Evolutionary conservation across 2,113 vertebrate species (phyloP).

Genomic region (Pogonocichla stellata): DNA sequence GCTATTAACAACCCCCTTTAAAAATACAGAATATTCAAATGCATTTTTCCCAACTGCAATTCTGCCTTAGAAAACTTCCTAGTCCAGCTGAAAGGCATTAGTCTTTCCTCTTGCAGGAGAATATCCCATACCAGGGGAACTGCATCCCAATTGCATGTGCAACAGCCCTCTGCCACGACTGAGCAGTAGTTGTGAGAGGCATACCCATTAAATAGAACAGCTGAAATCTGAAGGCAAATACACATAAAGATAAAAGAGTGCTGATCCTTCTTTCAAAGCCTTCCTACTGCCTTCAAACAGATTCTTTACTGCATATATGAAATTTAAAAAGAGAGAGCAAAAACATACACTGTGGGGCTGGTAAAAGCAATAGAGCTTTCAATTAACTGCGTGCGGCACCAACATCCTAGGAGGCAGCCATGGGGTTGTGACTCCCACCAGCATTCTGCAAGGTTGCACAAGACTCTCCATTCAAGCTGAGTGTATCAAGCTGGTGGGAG

Average conservation of each 20-base stretch:
- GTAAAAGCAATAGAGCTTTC: neutral
- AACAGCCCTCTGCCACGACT: neutral
- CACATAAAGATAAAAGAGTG: neutral
- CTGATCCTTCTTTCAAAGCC: neutral
- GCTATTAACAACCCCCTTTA: neutral
- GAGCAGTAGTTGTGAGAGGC: accelerated
- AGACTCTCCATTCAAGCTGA: neutral
- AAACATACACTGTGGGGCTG: accelerated
- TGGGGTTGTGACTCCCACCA: neutral
- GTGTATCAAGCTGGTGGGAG: neutral
- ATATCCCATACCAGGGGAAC: neutral
- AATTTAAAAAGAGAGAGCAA: neutral
- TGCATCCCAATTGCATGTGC: neutral
- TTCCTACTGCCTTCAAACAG: neutral
- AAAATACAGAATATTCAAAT: neutral
- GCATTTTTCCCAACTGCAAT: neutral
- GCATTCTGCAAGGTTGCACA: neutral
- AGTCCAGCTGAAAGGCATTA: neutral
- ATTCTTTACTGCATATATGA: neutral
- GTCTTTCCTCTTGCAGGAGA: neutral
- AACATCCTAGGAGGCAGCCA: neutral
- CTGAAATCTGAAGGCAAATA: neutral
- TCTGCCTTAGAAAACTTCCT: neutral
- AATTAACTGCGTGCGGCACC: neutral
- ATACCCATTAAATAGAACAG: neutral